Evolutionary conservation across 1,140 invertebrate genomes (phyloP).

Genomic region (Druon quercuslanigerum): DNA sequence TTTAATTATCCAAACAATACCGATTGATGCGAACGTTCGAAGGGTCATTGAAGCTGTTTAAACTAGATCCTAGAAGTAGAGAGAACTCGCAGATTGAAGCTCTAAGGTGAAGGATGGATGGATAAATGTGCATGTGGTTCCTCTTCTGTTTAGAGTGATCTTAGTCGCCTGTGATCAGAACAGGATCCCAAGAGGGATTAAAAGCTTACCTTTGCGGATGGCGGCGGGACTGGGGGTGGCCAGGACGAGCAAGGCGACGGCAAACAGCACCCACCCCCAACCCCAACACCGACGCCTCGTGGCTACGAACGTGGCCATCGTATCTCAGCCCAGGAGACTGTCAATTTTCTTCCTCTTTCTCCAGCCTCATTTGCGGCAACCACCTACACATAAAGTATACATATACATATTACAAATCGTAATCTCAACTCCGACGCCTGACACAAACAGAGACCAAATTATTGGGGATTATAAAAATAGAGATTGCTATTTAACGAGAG

Average conservation of each 20-base stretch:
- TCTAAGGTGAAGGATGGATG: neutral
- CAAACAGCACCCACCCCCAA: constrained; percentile 69
- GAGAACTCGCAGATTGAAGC: constrained; percentile 10
- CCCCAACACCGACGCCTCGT: constrained; percentile 52
- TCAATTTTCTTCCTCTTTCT: constrained; percentile 61
- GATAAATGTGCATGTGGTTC: constrained; percentile 18
- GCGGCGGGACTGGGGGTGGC: constrained; percentile 71
- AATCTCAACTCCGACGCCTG: neutral
- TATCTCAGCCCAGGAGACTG: constrained; percentile 59
- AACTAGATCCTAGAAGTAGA: neutral
- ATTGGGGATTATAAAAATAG: no score
- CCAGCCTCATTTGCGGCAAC: constrained; percentile 63
- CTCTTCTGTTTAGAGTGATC: constrained; percentile 44
- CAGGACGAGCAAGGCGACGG: constrained; percentile 65
- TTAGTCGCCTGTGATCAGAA: constrained; percentile 40
- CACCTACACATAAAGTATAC: constrained; percentile 51
- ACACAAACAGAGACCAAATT: no score
- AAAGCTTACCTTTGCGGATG: constrained; percentile 69
- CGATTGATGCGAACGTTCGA: neutral
- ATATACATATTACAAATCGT: neutral
- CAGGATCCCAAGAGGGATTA: constrained; percentile 43
- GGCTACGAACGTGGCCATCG: constrained; percentile 59
- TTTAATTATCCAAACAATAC: constrained; percentile 18
- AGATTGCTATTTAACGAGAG: no score
- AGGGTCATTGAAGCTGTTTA: constrained; percentile 19